These are phyloP conservation scores for Tolmerus cingulatus DNA, from an alignment of 2,888 invertebrate species.

Conservation along the genomic window DNA sequence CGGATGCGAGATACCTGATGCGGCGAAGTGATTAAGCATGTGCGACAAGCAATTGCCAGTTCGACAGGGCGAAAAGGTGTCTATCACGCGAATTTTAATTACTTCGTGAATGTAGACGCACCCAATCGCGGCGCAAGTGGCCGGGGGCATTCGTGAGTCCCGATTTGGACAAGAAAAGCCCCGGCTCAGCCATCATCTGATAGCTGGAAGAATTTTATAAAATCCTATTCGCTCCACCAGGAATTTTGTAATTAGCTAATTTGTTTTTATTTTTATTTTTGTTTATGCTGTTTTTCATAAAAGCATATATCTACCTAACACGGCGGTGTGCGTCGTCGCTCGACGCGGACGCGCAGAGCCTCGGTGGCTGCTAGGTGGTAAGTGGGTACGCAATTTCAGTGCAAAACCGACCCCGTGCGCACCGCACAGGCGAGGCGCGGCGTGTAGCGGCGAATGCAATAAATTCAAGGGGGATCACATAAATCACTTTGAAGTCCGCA, in stretches of 20 bases:
- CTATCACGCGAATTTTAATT: conserved; percentile 4
- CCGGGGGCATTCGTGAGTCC: neutral
- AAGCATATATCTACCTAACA: neutral
- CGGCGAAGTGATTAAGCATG: conserved; percentile 1
- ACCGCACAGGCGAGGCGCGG: neutral
- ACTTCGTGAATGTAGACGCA: neutral
- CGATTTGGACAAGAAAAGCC: neutral
- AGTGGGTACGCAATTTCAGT: conserved; percentile 6
- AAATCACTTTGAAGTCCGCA: conserved; percentile 60
- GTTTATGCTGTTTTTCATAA: neutral
- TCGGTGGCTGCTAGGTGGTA: neutral
- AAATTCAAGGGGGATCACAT: conserved; percentile 61
- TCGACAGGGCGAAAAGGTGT: neutral
- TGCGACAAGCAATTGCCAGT: conserved; percentile 7
- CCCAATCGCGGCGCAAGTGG: neutral
- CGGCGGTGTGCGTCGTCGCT: neutral
- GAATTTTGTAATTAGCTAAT: neutral
- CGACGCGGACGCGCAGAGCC: neutral
- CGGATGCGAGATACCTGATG: neutral
- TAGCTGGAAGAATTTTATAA: neutral
- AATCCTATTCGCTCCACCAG: neutral
- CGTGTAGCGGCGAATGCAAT: conserved; percentile 55
- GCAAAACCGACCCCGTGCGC: neutral
- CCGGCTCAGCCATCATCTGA: neutral
- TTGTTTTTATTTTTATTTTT: neutral